These are phyloP conservation scores for Petrosia ficiformis DNA, from an alignment of 37 sponge, comb jelly and placozoan species.

Conservation along the genomic window DNA sequence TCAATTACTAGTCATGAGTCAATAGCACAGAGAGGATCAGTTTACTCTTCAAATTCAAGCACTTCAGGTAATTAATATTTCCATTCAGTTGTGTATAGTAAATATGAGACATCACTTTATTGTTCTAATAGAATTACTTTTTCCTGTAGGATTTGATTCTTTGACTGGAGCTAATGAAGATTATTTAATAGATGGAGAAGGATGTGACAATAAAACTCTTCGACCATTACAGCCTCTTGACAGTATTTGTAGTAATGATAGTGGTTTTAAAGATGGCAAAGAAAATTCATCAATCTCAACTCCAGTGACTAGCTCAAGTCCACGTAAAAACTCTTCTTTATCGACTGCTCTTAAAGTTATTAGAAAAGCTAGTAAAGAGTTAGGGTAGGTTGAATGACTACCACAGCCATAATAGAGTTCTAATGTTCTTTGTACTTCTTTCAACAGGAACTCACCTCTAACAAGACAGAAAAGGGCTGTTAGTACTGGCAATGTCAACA, in stretches of 20 bases:
- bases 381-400: background rate
- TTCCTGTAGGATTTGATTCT: no score
- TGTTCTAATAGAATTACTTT: no score
- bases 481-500: background rate
- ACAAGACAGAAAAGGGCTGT: background rate
- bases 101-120: no score
- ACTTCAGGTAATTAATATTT: background rate
- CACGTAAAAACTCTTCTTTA: background rate
- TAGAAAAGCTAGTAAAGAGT: background rate
- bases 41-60: slow-evolving; percentile 16
- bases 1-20: background rate
- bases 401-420: background rate
- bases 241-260: background rate
- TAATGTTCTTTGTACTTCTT: background rate
- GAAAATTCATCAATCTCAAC: background rate
- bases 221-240: background rate
- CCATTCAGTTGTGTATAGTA: no score
- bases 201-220: no score
- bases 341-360: background rate
- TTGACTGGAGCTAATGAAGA: no score
- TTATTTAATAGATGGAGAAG: no score
- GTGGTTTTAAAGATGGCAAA: background rate
- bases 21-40: slow-evolving; percentile 18
- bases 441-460: background rate
- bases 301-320: background rate